These are phyloP conservation scores for Nowickia ferox DNA, from an alignment of 2,888 invertebrate species.

Conservation along the genomic window DNA sequence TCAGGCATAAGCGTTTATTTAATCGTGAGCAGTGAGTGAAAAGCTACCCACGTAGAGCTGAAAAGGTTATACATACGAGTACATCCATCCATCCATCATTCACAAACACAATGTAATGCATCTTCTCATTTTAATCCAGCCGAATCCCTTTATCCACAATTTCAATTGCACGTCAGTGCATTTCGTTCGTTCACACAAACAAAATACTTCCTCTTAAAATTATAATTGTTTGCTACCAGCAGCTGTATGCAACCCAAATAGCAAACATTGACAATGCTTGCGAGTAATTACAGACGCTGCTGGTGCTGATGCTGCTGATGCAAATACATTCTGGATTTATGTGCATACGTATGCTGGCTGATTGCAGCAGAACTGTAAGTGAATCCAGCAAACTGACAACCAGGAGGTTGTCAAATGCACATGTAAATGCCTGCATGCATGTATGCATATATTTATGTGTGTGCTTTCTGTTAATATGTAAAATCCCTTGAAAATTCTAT, in stretches of 20 bases:
- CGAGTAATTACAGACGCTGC: conserved; percentile 26
- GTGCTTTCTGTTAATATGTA: conserved; percentile 6
- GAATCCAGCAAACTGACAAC: conserved; percentile 1
- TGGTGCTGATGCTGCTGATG: background rate
- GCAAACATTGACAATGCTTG: conserved; percentile 51
- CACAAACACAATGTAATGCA: background rate
- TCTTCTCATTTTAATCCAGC: conserved; percentile 5
- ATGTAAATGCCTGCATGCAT: background rate
- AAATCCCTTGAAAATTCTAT: conserved; percentile 55
- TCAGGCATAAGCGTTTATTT: no score
- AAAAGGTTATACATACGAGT: no score
- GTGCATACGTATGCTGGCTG: conserved; percentile 33
- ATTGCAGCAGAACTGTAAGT: background rate
- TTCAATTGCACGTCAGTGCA: conserved; percentile 24
- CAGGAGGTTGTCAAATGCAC: conserved; percentile 43
- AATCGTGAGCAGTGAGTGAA: background rate
- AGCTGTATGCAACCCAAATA: conserved; percentile 46
- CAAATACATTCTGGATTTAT: background rate
- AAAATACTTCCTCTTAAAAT: conserved; percentile 30
- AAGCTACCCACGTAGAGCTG: background rate
- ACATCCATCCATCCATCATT: background rate
- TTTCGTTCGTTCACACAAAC: conserved; percentile 22
- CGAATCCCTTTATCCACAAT: conserved; percentile 18
- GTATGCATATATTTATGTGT: background rate
- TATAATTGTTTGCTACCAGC: conserved; percentile 38